A percentile compares a stretch with the other conserved stretches of the same genome.
These are phyloP conservation scores for Tribolium freemani DNA, from an alignment of 2,888 invertebrate species.

Conservation along the genomic window DNA sequence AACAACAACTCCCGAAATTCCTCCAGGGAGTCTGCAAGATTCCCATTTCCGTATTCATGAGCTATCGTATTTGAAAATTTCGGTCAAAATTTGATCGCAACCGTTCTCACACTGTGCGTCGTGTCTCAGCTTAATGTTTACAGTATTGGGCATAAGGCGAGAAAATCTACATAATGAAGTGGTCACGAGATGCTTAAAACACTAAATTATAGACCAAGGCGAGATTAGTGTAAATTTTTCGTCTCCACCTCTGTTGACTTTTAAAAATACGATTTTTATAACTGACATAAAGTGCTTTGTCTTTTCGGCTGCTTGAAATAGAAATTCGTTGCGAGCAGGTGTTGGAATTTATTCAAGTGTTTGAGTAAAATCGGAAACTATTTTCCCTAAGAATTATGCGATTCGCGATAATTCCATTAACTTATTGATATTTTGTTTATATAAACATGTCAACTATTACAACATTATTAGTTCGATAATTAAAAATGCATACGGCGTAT, in stretches of 20 bases:
- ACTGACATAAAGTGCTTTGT: slow-evolving; percentile 16
- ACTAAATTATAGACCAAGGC: slow-evolving; percentile 5
- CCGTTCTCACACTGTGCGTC: not conserved
- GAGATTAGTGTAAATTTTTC: slow-evolving; percentile 3
- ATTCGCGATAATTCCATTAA: not conserved
- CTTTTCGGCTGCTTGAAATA: slow-evolving; percentile 11
- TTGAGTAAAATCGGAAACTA: not conserved
- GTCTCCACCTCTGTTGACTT: not conserved
- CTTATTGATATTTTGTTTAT: not conserved
- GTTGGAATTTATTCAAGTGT: not conserved
- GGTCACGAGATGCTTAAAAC: slow-evolving; percentile 5
- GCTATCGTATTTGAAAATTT: not conserved
- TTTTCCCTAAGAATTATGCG: not conserved
- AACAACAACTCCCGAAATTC: not conserved
- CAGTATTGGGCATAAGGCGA: not conserved
- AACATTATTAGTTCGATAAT: not conserved
- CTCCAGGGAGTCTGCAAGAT: not conserved
- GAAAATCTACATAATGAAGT: slow-evolving; percentile 16
- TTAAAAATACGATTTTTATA: slow-evolving; percentile 20
- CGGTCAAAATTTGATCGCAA: not conserved
- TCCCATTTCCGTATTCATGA: not conserved
- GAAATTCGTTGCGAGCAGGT: not conserved
- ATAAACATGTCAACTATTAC: slow-evolving; percentile 1
- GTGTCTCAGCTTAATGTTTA: not conserved
- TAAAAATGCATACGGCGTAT: not conserved